Percentiles rank a stretch among this genome's conserved stretches.
Evolutionary conservation across 2,888 invertebrate genomes (phyloP).

Genomic region (Morpho helenor): DNA sequence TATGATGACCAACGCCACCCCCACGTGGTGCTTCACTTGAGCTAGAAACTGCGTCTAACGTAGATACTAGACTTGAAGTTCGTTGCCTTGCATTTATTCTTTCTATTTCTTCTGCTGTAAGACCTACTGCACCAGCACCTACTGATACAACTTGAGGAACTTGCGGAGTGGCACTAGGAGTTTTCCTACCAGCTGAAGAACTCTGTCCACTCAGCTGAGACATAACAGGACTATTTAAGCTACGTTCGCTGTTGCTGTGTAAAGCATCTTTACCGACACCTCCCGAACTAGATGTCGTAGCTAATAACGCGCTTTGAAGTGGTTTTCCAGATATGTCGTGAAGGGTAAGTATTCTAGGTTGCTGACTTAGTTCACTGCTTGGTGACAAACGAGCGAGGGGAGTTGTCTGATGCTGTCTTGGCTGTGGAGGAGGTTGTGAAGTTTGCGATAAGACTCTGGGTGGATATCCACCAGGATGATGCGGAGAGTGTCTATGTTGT

Average conservation of each 20-base stretch:
- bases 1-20: conserved; percentile 82
- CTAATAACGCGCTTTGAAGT: conserved; percentile 91
- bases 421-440: conserved; percentile 83
- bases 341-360: conserved; percentile 93
- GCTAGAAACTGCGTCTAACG: conserved; percentile 95
- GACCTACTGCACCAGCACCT: conserved; percentile 86
- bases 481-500: conserved; percentile 88
- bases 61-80: conserved; percentile 94
- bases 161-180: conserved; percentile 83
- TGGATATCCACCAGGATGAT: conserved; percentile 86
- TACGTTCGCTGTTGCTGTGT: conserved; percentile 94
- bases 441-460: conserved; percentile 85
- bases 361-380: conserved; percentile 95
- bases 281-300: conserved; percentile 93
- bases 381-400: conserved; percentile 94
- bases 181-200: conserved; percentile 88
- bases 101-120: conserved; percentile 96
- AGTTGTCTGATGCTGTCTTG: conserved; percentile 91
- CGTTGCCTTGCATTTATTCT: conserved; percentile 92
- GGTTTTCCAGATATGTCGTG: conserved; percentile 97
- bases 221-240: conserved; percentile 95
- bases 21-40: conserved; percentile 89
- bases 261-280: conserved; percentile 93
- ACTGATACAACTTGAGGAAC: conserved; percentile 83
- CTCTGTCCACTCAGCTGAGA: conserved; percentile 93